Evolutionary conservation across 2,888 invertebrate genomes (phyloP), one percentile per base, ranked within the genome.

Genomic region (Ophion obscuratus): DNA sequence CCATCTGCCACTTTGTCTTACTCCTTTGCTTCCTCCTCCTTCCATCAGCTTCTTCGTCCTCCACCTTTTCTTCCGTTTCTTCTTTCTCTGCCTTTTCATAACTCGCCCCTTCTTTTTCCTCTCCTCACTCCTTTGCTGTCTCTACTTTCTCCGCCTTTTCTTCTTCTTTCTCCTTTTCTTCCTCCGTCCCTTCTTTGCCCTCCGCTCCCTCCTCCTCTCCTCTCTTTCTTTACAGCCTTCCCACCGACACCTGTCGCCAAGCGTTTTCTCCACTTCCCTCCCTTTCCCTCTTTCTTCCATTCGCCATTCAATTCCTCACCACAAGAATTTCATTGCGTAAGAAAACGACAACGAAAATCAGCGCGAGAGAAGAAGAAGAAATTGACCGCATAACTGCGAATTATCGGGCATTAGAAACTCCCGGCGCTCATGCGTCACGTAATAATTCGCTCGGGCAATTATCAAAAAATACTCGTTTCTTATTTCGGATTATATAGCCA

Each of bases 381-480:
- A 76, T 64, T 14, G 31, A 27, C 47, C 47, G 20, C 31, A 36
- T 36, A 67, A 57, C 71, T 53, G 11, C 24, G 40, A 73, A 80
- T 80, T 80, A 66, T 66, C 57, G 3, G 64, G 11, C 24, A 73
- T 73, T 78, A 78, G 78, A 80, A 80, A 80, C 47, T 78, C 24
- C 59, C 17, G 53, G 66, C 40, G 59, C 73, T 80, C 40, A 59
- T 73, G 71, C 71, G 47, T 53, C 76, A 57, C 68, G 77, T 77
- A 77, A 83, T 77, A 73, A 57, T 66, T 53, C 53, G 17, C 53
- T 53, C 17, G 53, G 61, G 24, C 73, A 70, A 81, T 81, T 78
- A 74, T 78, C 44, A 27, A 66, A 74, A 81, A 74, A 62, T 62
- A 57, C 40, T 17, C 24, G 20, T 11, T 71, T 14, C 71, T 53